These are phyloP conservation scores for Pterois miles DNA, from an alignment of 2,797 vertebrate species.

Conservation along the genomic window DNA sequence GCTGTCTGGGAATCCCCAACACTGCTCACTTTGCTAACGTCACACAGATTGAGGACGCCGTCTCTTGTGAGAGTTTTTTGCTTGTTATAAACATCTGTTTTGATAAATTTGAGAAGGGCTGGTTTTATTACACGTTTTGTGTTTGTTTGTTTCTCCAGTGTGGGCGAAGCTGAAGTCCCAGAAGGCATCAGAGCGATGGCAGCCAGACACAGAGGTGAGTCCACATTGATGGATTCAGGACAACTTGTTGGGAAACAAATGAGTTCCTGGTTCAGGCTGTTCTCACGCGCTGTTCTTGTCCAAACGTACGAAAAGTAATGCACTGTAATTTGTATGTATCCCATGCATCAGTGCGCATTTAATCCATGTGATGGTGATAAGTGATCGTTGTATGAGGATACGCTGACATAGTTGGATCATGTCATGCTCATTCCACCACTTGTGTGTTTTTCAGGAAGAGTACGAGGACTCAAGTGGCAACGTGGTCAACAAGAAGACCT, in stretches of 20 bases:
- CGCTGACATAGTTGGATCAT: background rate
- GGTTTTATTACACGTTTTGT: background rate
- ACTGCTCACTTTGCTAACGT: conserved; percentile 98
- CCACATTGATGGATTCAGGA: background rate
- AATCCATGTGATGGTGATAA: too few relatives aligned
- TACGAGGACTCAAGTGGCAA: conserved; percentile 99
- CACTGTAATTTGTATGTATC: too few relatives aligned
- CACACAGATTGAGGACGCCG: conserved; percentile 98
- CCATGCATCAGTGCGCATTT: too few relatives aligned
- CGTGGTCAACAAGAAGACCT: conserved; percentile 98
- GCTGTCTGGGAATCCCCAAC: conserved; percentile 97
- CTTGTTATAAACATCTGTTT: background rate
- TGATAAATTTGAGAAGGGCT: background rate
- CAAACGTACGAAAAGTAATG: too few relatives aligned
- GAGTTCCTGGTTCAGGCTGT: background rate
- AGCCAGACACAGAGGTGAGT: conserved; percentile 96
- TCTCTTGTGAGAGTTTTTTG: conserved; percentile 87
- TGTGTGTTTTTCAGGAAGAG: conserved; percentile 87
- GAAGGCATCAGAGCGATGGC: conserved; percentile 96
- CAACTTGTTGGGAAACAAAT: rapidly evolving
- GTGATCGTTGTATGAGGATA: too few relatives aligned
- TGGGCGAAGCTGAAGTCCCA: conserved; percentile 98
- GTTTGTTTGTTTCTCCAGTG: conserved; percentile 78
- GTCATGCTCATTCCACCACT: background rate
- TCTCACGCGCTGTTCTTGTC: too few relatives aligned